Base-by-base conservation (phyloP, 2,113 vertebrate species). In the Eurypyga helias region DNA sequence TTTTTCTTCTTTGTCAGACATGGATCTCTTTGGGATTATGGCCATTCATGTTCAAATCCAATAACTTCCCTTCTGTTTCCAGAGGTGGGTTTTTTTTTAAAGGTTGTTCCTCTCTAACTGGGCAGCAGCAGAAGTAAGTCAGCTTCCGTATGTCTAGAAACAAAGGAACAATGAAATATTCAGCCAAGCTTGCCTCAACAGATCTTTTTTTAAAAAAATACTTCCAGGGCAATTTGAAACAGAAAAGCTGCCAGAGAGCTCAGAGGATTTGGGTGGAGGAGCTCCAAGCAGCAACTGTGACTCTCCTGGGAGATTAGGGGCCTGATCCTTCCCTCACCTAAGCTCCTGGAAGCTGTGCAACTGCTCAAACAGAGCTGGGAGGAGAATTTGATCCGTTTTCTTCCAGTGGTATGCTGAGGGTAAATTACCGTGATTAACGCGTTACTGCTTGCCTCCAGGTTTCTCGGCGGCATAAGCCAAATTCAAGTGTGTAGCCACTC, bases 81-180 rank as follows among this genome's bases (percentile, higher is more conserved):
- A 54, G 72, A 67, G 41, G 23, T 57, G 26, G 5, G 7, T 26
- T 24, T 48, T 60, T 66, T 93, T 83, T 73, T 43, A 54, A 83
- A 83, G 64, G 49, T 67, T 82, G 29, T 66, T 88, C 73, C 82
- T 88, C 46, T 61, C 75, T 78, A 75, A 64, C 78, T 89, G 87
- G 28, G 65, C 0, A 5, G 58, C 25, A 73, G 46, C 29, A 90
- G 49, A 93, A 82, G 36, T 89, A 88, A 91, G 92, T 81, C 83
- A 67, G 64, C n/a, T 96, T 93, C 85, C 48, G 86, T 0, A 0
- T 82, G 52, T 81, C 92, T 55, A 91, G 78, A 87, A 89, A 75
- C 73, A 90, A 91, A 93, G 31, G 81, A 93, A 95, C 88, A 95
- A 93, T 83, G 79, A 82, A 89, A 84, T 83, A 93, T 94, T 96